A percentile compares a stretch with the other conserved stretches of the same genome.
Evolutionary conservation across 2,797 vertebrate genomes (phyloP).

Genomic region (Diplodus puntazzo): DNA sequence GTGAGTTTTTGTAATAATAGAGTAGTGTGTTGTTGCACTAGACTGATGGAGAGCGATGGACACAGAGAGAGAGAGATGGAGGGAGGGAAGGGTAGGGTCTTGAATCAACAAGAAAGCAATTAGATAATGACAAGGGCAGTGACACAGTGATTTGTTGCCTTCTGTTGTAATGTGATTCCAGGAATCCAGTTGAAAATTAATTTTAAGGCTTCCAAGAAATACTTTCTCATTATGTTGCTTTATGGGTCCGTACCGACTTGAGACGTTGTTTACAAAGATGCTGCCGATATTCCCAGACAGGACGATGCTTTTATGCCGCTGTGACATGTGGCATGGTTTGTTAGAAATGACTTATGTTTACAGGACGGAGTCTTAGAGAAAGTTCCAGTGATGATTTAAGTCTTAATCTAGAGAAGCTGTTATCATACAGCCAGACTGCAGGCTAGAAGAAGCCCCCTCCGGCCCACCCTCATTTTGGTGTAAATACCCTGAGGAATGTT

Average conservation of each 20-base stretch:
- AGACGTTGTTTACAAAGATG: slow-evolving; percentile 16
- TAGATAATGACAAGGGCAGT: slow-evolving; percentile 59
- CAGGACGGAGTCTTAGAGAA: background rate
- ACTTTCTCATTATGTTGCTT: slow-evolving; percentile 27
- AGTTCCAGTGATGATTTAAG: slow-evolving; percentile 10
- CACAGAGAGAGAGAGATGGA: background rate
- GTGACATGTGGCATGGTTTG: background rate
- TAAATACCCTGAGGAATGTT: slow-evolving; percentile 33
- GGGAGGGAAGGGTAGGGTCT: slow-evolving; percentile 2
- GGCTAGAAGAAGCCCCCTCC: slow-evolving; percentile 5
- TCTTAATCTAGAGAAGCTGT: slow-evolving; percentile 12
- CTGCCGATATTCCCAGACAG: slow-evolving; percentile 5
- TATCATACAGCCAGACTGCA: slow-evolving; percentile 29
- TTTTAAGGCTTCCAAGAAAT: slow-evolving; percentile 58
- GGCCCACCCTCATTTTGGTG: slow-evolving; percentile 11
- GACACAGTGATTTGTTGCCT: slow-evolving; percentile 62
- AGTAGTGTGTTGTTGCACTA: slow-evolving; percentile 18
- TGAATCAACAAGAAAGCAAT: slow-evolving; percentile 56
- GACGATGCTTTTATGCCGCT: background rate
- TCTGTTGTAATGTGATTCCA: slow-evolving; percentile 61
- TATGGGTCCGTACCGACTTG: background rate
- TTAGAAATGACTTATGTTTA: background rate
- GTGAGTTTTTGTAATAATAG: slow-evolving; percentile 1
- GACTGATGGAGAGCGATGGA: background rate
- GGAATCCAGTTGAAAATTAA: slow-evolving; percentile 54